A percentile compares a stretch with the other conserved stretches of the same genome.
phyloP scores from a whole-genome alignment of 2,888 invertebrate genomes.

The Formica aserva region DNA sequence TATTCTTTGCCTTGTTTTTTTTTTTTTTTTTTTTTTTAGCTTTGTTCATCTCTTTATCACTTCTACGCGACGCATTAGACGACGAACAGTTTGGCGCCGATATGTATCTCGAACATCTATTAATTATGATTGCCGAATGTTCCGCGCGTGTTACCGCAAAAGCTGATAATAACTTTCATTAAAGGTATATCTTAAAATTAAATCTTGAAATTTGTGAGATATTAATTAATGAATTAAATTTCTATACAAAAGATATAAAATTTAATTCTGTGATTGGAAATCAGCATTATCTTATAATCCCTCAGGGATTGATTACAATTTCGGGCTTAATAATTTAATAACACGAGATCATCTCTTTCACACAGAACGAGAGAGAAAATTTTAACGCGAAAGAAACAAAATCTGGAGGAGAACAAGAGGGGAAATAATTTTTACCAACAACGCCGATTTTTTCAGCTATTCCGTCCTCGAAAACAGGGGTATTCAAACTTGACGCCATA shows the following conservation, averaged over 20 bases:
- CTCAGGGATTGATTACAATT: background rate
- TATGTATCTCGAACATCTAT: background rate
- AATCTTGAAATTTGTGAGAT: background rate
- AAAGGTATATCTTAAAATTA: background rate
- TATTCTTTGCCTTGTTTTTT: constrained; percentile 52
- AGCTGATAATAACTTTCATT: background rate
- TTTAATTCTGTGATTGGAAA: constrained; percentile 5
- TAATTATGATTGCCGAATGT: constrained; percentile 56
- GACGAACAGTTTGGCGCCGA: background rate
- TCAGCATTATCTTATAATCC: background rate
- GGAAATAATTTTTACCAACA: constrained; percentile 37
- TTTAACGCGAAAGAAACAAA: constrained; percentile 21
- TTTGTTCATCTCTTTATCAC: constrained; percentile 15
- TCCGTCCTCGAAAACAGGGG: constrained; percentile 60
- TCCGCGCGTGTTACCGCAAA: constrained; percentile 33
- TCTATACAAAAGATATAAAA: background rate
- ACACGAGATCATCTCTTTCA: constrained; percentile 18
- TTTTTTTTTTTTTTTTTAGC: constrained; percentile 22
- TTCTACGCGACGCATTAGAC: constrained; percentile 15
- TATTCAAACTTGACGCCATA: background rate
- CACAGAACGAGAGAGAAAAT: constrained; percentile 9
- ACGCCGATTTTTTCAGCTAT: constrained; percentile 46
- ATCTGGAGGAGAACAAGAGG: background rate
- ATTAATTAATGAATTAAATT: constrained; percentile 6
- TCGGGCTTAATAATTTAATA: constrained; percentile 1